Evolutionary conservation across 2,113 vertebrate species (phyloP), one percentile per base, ranked within the genome.

Genomic region (Numenius arquata): DNA sequence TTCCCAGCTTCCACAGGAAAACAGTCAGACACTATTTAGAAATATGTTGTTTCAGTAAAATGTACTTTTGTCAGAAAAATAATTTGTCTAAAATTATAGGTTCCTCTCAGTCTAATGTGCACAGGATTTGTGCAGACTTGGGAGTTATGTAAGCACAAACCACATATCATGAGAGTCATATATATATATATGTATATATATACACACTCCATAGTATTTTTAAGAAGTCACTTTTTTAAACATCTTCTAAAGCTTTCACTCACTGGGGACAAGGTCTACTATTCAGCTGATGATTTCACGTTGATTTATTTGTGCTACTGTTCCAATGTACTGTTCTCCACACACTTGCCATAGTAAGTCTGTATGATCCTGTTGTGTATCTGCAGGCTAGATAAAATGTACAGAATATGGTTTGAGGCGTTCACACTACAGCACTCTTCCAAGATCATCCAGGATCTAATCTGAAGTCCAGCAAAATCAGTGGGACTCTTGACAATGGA

Each of bases 71-170:
- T 66, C 55, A 84, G 55, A 95, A 83, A 81, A 97, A 67, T 0
- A 26, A 74, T 13, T 45, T 82, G 9, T 86, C 83, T 86, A 56
- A 92, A 91, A 70, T 94, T 58, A 56, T 36, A 68, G 30, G 23
- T 47, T 94, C 50, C 15, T 52, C 40, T 84, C 73, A 89, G 14
- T 32, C 75, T 93, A 70, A 66, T 14, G n/a, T 45, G 76, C 47
- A 85, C 68, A 93, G 59, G 30, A 91, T 65, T 93, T 90, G n/a
- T 76, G 22, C 40, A 47, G 55, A 8, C 83, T 68, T 89, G 65
- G 61, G 52, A 93, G 74, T 83, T 87, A 50, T 19, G 21, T 47
- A 90, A 92, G 77, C 61, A 90, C 66, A 95, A 97, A 95, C 66
- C 53, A 75, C 8, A 11, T 89, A 82, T 17, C 58, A 85, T 41